Evolutionary conservation across 2,797 vertebrate genomes (phyloP), one percentile per base, ranked within the genome.

Genomic region (Tympanoctomys barrerae): DNA sequence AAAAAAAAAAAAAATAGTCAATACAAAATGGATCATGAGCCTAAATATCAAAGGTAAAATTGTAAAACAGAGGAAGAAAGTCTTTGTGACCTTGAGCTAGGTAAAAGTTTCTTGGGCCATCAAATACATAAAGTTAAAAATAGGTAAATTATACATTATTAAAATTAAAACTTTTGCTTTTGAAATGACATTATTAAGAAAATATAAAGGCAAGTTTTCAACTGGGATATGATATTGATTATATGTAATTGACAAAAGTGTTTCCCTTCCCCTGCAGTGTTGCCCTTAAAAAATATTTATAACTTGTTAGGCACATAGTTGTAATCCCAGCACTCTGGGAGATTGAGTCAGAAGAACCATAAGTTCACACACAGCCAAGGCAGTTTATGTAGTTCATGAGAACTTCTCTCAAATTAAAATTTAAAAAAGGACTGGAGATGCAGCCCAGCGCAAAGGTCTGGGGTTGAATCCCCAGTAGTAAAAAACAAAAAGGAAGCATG

Each of bases 141-240:
- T 24, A 19, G 10, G 61, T 87, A 87, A 81, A 36, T 18, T 73
- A 36, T 0, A 82, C 11, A 59, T 59, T 75, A 75, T 82, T 46
- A 77, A 89, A 89, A 90, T 94, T 39, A 79, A 85, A 70, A 61
- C 26, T 70, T 80, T 28, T 57, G 4, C n/a, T 79, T 52, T 85
- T 79, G 61, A 79, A 85, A 77, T 52, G 28, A 61, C 22, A 85
- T 14, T 19, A 57, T 33, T 62, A 46, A 77, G 52, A 77, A 77
- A 77, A 88, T n/a, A 14, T 24, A 84, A 78, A 89, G 59, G 39
- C 31, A 89, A 18, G n/a, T 77, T 84, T 89, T 71, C 8, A 59
- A 77, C 9, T 77, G 13, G 21, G 28, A 33, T 52, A 79, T 64
- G 22, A 49, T 77, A 62, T n/a, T 61, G 33, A 89, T 36, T 39